Evolutionary conservation across 2,797 vertebrate genomes (phyloP), one percentile per base, ranked within the genome.

Genomic region (Petrocephalus schoutedeni): DNA sequence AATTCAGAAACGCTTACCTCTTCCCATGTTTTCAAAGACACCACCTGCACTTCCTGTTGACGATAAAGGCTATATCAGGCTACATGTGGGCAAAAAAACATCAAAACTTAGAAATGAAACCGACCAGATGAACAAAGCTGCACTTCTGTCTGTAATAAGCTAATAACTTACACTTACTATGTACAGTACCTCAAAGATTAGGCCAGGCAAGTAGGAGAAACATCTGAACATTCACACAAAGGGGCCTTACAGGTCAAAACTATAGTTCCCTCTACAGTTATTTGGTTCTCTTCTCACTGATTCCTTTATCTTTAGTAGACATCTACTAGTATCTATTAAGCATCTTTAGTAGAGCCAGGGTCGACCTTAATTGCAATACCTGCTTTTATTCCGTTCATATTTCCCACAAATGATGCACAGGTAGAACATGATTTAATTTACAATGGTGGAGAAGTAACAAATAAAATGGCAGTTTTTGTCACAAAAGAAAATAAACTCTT

Each of bases 21-120:
- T 71, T 71, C 86, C 88, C 88, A 89, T 14, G 74, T 74, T 74
- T 85, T 89, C 86, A 89, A 45, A 16, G 88, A 85, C 45, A 87
- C 86, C 58, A 32, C 51, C 9, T 64, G 88, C 49, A 41, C 88
- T 21, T 80, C 87, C 88, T 84, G 23, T 53, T 85, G 74, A 45
- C 8, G 21, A 85, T 36, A 64, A 32, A 83, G 82, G 59, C 45
- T 14, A 3, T 28, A 67, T 21, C 64, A 58, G 32, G 32, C 16
- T 21, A 23, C 19, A 84, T 41, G 58, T 54, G 8, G 49, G 41
- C 41, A 41, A 5, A 80, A n/a, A 45, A 21, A 21, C 74, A 61
- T 82, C 32, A 61, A 12, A 59, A 61, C 28, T 59, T 77, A 57
- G 53, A 54, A 23, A 71, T 21, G 19, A 56, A 28, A 57, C 9